A percentile compares a stretch with the other conserved stretches of the same genome.
Conservation (phyloP, 1,140 invertebrate genomes). For the Drosophila micromelanica region DNA sequence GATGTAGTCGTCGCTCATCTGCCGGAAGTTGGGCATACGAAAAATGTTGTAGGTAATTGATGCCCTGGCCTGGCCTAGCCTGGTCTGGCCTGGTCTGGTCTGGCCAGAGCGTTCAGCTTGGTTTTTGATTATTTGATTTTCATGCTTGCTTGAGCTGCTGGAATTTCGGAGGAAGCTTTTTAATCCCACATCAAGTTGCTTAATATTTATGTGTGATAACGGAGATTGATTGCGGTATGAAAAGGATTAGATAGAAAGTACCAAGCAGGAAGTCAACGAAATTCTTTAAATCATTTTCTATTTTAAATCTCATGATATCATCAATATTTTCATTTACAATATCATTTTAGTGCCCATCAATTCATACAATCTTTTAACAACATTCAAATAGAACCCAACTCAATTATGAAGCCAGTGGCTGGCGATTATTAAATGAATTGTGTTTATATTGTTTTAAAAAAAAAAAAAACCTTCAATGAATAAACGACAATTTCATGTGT, state of each 20-base stretch:
- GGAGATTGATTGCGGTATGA: slow-evolving; percentile 1
- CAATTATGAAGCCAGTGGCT: slow-evolving; percentile 31
- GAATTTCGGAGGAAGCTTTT: background rate
- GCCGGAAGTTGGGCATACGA: slow-evolving; percentile 48
- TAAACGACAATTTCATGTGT: slow-evolving; percentile 32
- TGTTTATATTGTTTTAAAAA: slow-evolving; percentile 33
- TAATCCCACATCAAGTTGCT: slow-evolving; percentile 9
- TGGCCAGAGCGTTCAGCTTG: slow-evolving; percentile 11
- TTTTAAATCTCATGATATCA: slow-evolving; percentile 34
- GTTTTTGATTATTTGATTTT: slow-evolving; percentile 55
- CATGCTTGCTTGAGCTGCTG: slow-evolving; percentile 40
- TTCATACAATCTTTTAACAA: slow-evolving; percentile 17
- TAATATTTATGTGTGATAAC: background rate
- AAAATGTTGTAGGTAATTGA: slow-evolving; percentile 47
- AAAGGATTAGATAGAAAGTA: background rate
- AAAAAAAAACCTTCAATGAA: slow-evolving; percentile 25
- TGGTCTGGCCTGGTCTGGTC: background rate
- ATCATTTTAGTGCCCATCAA: background rate
- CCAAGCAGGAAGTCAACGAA: background rate
- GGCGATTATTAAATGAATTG: slow-evolving; percentile 48
- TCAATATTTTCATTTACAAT: slow-evolving; percentile 11
- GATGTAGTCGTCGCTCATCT: slow-evolving; percentile 39
- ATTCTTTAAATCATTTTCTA: background rate
- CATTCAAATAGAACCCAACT: slow-evolving; percentile 21
- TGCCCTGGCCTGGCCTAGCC: slow-evolving; percentile 19